Evolutionary conservation across 2,797 vertebrate genomes (phyloP).

Genomic region (Sebastes taczanowskii): DNA sequence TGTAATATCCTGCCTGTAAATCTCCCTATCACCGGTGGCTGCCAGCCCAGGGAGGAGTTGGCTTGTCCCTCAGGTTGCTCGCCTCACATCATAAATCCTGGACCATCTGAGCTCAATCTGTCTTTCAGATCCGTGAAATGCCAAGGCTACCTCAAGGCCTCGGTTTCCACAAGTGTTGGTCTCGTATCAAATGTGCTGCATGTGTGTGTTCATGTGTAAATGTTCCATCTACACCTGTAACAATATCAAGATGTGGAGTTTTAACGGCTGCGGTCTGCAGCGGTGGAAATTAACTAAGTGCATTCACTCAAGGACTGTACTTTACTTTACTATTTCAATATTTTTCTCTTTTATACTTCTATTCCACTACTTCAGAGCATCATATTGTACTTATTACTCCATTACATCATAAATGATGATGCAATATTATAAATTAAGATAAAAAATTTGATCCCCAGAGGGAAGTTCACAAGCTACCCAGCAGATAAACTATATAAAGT

Average conservation of each 20-base stretch:
- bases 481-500: neutral
- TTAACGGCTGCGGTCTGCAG: neutral
- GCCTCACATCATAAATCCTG: conserved; percentile 63
- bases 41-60: conserved; percentile 50
- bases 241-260: neutral
- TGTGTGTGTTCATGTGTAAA: neutral
- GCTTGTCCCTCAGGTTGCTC: conserved; percentile 63
- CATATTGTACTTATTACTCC: neutral
- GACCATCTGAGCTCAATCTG: conserved; percentile 67
- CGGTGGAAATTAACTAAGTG: neutral
- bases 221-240: conserved; percentile 27
- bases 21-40: conserved; percentile 53
- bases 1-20: conserved; percentile 63
- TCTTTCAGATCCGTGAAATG: conserved; percentile 61
- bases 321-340: neutral
- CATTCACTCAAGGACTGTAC: neutral
- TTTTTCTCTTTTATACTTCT: neutral
- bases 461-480: neutral
- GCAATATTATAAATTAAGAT: neutral
- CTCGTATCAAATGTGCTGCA: conserved; percentile 39
- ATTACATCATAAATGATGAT: neutral
- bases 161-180: conserved; percentile 38
- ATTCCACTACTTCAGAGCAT: neutral
- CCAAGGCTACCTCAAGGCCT: conserved; percentile 63
- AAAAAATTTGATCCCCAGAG: neutral